A percentile compares a stretch with the other conserved stretches of the same genome.
These are phyloP conservation scores for Cynocephalus volans DNA, from an alignment of 2,113 vertebrate species.

Conservation along the genomic window DNA sequence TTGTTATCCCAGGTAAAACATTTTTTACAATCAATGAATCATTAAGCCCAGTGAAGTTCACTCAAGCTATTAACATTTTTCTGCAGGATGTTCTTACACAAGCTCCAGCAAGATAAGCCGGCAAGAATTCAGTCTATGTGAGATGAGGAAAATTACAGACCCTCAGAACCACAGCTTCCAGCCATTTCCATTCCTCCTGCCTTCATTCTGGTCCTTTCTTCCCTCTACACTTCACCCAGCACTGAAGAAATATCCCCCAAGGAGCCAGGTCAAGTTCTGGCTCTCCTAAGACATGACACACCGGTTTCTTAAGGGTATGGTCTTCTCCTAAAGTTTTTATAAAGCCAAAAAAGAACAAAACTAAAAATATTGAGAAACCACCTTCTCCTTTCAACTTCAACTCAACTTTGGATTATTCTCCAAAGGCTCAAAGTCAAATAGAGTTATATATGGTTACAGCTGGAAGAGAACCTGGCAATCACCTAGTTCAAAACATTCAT, in stretches of 20 bases:
- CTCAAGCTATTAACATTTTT: conserved; percentile 3
- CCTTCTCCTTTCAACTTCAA: conserved; percentile 29
- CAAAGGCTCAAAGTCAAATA: not conserved
- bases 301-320: not conserved
- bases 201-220: not conserved
- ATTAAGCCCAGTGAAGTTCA: conserved; percentile 32
- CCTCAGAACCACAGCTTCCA: not conserved
- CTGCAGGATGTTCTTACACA: conserved; percentile 31
- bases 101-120: not conserved
- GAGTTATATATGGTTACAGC: not conserved
- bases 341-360: not conserved
- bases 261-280: not conserved
- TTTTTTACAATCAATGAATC: conserved; percentile 58
- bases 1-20: conserved; percentile 66
- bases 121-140: not conserved
- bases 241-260: not conserved
- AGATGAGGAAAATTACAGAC: not conserved
- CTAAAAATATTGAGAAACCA: not conserved
- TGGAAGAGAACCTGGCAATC: not conserved
- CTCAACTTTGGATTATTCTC: conserved; percentile 44
- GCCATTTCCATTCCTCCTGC: not conserved
- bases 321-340: not conserved
- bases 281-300: not conserved
- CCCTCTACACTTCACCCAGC: not conserved
- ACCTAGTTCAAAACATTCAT: not conserved